A percentile compares a stretch with the other conserved stretches of the same genome.
Evolutionary conservation across 2,113 vertebrate genomes (phyloP).

Genomic region (Zingel zingel): DNA sequence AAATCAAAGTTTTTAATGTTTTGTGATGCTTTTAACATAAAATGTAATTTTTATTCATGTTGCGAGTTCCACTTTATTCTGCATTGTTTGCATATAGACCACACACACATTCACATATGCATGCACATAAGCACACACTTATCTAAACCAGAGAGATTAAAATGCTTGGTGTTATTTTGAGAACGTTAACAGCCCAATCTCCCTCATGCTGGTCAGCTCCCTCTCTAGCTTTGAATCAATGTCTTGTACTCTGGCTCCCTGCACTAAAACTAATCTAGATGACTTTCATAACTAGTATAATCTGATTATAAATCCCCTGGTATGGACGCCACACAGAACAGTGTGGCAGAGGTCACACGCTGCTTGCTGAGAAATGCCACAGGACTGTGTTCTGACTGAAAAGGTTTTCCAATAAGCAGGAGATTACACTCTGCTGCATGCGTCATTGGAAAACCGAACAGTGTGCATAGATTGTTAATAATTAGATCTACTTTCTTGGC

Average conservation of each 20-base stretch:
- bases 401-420: slow-evolving; percentile 51
- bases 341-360: slow-evolving; percentile 71
- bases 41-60: background rate
- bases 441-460: slow-evolving; percentile 46
- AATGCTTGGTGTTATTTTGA: slow-evolving; percentile 18
- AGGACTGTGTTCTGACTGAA: slow-evolving; percentile 42
- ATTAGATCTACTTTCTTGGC: slow-evolving; percentile 17
- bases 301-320: slow-evolving; percentile 71
- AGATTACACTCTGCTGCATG: slow-evolving; percentile 56
- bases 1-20: background rate
- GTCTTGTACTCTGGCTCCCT: slow-evolving; percentile 60
- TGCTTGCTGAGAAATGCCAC: slow-evolving; percentile 67
- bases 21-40: background rate
- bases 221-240: slow-evolving; percentile 61
- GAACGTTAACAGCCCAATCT: slow-evolving; percentile 32
- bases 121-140: background rate
- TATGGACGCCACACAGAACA: slow-evolving; percentile 59
- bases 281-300: slow-evolving; percentile 80
- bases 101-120: background rate
- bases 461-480: slow-evolving; percentile 33
- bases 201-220: slow-evolving; percentile 49
- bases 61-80: background rate
- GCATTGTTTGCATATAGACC: background rate
- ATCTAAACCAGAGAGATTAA: slow-evolving; percentile 9
- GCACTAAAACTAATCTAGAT: slow-evolving; percentile 67